Evolutionary conservation across 2,888 invertebrate species (phyloP).

Genomic region (Tetheella fluctuosa): DNA sequence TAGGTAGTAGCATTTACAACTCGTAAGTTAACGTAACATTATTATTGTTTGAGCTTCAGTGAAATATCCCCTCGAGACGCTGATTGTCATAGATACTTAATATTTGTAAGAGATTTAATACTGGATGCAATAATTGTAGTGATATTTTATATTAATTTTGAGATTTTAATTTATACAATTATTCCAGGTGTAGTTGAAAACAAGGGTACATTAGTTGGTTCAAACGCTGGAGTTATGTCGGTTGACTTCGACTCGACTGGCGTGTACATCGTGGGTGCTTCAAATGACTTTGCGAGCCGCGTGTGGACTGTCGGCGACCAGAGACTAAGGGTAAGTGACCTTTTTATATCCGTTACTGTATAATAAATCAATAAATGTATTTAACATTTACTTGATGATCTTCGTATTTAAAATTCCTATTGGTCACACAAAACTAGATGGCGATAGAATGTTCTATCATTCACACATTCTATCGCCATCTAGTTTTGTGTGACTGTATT

Average conservation of each 20-base stretch:
- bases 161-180: slow-evolving; percentile 12
- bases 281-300: slow-evolving; percentile 98
- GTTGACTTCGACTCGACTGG: slow-evolving; percentile 98
- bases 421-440: too few species aligned
- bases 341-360: background rate
- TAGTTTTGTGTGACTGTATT: too few species aligned
- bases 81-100: too few species aligned
- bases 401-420: background rate
- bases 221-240: slow-evolving; percentile 98
- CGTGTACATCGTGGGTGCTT: slow-evolving; percentile 93
- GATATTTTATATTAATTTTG: background rate
- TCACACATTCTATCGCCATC: too few species aligned
- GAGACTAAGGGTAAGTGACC: slow-evolving; percentile 91
- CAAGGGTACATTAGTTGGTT: slow-evolving; percentile 93
- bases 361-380: background rate
- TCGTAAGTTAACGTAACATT: too few species aligned
- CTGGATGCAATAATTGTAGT: too few species aligned
- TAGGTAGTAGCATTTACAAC: too few species aligned
- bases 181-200: slow-evolving; percentile 86
- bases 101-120: too few species aligned
- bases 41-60: too few species aligned
- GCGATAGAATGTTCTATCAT: too few species aligned
- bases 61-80: too few species aligned
- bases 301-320: slow-evolving; percentile 97
- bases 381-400: background rate